Percentiles rank a stretch among this genome's conserved stretches.
These are phyloP conservation scores for Artemia sp. DNA, from an alignment of 2,888 invertebrate species.

Conservation along the genomic window DNA sequence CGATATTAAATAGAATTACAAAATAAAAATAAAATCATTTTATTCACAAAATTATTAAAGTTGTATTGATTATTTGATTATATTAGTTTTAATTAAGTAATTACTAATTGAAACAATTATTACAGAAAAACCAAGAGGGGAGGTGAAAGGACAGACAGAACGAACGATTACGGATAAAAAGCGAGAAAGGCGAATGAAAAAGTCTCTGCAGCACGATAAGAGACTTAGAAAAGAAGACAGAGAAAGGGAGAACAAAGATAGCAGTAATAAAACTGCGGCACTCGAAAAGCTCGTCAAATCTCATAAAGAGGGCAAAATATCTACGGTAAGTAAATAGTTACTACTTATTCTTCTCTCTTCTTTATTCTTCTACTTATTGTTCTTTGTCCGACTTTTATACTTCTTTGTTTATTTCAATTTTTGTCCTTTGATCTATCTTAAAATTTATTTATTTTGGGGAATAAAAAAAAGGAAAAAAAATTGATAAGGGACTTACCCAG, in stretches of 20 bases:
- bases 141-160: constrained; percentile 53
- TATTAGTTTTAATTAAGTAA: too few species aligned
- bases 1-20: too few species aligned
- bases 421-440: too few species aligned
- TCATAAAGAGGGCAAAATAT: constrained; percentile 45
- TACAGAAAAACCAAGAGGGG: constrained; percentile 36
- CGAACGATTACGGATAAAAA: constrained; percentile 70
- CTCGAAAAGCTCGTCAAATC: constrained; percentile 36
- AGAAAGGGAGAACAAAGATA: constrained; percentile 33
- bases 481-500: too few species aligned
- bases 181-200: constrained; percentile 69
- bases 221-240: constrained; percentile 33
- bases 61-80: too few species aligned
- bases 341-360: neutral
- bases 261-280: constrained; percentile 31
- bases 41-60: too few species aligned
- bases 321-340: constrained; percentile 34
- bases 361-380: too few species aligned
- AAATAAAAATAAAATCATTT: too few species aligned
- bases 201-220: constrained; percentile 48
- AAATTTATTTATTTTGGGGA: too few species aligned
- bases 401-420: too few species aligned
- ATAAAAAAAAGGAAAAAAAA: too few species aligned
- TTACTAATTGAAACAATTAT: constrained; percentile 18
- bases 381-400: constrained; percentile 2